A percentile compares a stretch with the other conserved stretches of the same genome.
These are phyloP conservation scores for Steinernema carpocapsae DNA, from an alignment of 2,888 invertebrate species.

Conservation along the genomic window DNA sequence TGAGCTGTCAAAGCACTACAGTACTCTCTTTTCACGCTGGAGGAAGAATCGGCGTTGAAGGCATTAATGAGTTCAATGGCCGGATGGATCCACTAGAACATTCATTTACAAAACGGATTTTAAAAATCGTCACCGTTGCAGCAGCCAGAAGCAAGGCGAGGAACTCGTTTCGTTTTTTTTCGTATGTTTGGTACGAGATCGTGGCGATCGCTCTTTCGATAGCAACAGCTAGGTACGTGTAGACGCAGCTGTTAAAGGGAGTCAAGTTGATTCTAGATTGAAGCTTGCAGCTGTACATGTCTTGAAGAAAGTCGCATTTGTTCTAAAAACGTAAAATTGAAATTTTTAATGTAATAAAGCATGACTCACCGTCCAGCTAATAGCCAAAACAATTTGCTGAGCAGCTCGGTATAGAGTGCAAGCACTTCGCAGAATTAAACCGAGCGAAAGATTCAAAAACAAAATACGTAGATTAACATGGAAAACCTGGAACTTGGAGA, in stretches of 20 bases:
- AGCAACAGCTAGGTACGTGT: slow-evolving; percentile 16
- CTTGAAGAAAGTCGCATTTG: slow-evolving; percentile 28
- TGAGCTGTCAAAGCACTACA: slow-evolving; percentile 5
- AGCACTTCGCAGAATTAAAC: neutral
- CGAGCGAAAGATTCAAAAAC: slow-evolving; percentile 1
- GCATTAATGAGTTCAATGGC: slow-evolving; percentile 1
- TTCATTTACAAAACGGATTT: neutral
- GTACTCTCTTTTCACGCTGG: neutral
- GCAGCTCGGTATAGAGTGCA: neutral
- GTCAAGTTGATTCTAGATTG: slow-evolving; percentile 5
- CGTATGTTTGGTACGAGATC: neutral
- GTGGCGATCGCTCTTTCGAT: slow-evolving; percentile 3
- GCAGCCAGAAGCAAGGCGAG: neutral
- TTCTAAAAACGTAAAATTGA: neutral
- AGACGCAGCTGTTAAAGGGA: slow-evolving; percentile 1
- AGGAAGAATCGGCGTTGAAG: neutral
- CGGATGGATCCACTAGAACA: slow-evolving; percentile 28
- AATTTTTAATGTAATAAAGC: neutral
- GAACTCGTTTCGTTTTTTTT: neutral
- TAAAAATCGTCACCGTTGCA: neutral
- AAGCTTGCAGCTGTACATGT: neutral
- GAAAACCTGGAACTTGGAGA: neutral
- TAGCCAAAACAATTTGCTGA: slow-evolving; percentile 10
- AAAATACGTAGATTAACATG: slow-evolving; percentile 10
- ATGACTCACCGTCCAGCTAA: neutral